phyloP scores from a whole-genome alignment of 2,888 invertebrate genomes.

The Philopedon plagiatum region DNA sequence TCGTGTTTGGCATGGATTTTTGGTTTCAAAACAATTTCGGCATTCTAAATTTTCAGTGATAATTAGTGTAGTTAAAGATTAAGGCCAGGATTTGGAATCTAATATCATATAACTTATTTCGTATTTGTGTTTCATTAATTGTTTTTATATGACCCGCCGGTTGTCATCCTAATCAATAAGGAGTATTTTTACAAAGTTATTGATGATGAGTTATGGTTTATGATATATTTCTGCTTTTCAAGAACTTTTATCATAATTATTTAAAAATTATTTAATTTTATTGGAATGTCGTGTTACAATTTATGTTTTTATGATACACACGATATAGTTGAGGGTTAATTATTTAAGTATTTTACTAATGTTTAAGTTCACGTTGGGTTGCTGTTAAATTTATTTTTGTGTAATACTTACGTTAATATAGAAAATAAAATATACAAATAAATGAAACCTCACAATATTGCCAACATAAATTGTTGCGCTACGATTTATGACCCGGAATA shows the following conservation, averaged over 20 bases:
- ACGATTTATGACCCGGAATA: neutral
- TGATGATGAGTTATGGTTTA: neutral
- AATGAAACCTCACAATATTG: too few relatives aligned
- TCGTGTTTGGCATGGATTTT: conserved; percentile 14
- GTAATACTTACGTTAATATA: too few relatives aligned
- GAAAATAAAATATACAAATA: too few relatives aligned
- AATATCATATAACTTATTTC: neutral
- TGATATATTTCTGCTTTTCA: neutral
- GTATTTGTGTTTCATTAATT: conserved; percentile 18
- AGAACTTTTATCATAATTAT: neutral
- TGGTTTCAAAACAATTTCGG: neutral
- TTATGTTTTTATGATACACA: neutral
- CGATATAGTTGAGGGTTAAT: neutral
- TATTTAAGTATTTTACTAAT: too few relatives aligned
- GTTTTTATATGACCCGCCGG: conserved; percentile 31
- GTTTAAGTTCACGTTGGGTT: too few relatives aligned
- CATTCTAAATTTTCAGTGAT: neutral
- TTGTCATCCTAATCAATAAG: conserved; percentile 43
- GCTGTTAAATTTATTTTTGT: too few relatives aligned
- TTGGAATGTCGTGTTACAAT: neutral
- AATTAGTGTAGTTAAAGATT: neutral
- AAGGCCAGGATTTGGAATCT: too few relatives aligned
- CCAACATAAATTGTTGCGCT: neutral
- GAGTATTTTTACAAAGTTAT: conserved; percentile 19
- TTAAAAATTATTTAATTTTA: neutral